Percentiles rank a stretch among this genome's conserved stretches.
Conservation (phyloP, 2,797 vertebrate genomes). For the Setipinna tenuifilis region DNA sequence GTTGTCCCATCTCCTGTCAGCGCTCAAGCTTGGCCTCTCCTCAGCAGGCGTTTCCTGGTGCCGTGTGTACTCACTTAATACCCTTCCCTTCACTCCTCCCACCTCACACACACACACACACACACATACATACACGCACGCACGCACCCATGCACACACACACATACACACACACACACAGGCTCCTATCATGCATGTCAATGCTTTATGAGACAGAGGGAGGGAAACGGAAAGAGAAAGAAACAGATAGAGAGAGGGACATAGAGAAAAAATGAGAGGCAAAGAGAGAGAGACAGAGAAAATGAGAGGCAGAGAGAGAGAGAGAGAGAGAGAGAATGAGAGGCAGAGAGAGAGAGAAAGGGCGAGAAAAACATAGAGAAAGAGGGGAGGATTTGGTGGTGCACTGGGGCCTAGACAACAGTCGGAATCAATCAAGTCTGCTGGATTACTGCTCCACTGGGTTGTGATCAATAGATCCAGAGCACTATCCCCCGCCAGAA, state of each 20-base stretch:
- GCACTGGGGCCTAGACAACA: conserved; percentile 76
- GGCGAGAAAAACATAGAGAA: conserved; percentile 51
- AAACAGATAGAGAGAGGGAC: conserved; percentile 52
- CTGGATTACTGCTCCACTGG: conserved; percentile 81
- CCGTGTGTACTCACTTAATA: conserved; percentile 70
- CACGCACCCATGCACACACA: conserved; percentile 61
- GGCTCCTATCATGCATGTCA: conserved; percentile 78
- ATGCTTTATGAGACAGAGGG: conserved; percentile 69
- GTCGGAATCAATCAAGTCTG: conserved; percentile 82
- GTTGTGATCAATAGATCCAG: conserved; percentile 86
- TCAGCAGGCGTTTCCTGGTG: conserved; percentile 72
- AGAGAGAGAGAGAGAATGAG: conserved; percentile 59
- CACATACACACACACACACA: conserved; percentile 59
- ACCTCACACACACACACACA: conserved; percentile 44
- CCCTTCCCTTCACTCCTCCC: conserved; percentile 62
- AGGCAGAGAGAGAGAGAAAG: background rate
- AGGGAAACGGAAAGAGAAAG: conserved; percentile 39
- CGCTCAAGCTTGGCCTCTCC: conserved; percentile 66
- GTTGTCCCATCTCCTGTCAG: conserved; percentile 59
- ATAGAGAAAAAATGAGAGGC: conserved; percentile 60
- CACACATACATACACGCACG: conserved; percentile 57
- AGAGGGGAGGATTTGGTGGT: conserved; percentile 71
- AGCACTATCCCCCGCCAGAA: conserved; percentile 76
- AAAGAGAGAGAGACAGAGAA: conserved; percentile 37
- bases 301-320: conserved; percentile 59